A percentile compares a stretch with the other conserved stretches of the same genome.
phyloP scores from a whole-genome alignment of 2,797 vertebrate genomes.

The Pempheris klunzingeri region DNA sequence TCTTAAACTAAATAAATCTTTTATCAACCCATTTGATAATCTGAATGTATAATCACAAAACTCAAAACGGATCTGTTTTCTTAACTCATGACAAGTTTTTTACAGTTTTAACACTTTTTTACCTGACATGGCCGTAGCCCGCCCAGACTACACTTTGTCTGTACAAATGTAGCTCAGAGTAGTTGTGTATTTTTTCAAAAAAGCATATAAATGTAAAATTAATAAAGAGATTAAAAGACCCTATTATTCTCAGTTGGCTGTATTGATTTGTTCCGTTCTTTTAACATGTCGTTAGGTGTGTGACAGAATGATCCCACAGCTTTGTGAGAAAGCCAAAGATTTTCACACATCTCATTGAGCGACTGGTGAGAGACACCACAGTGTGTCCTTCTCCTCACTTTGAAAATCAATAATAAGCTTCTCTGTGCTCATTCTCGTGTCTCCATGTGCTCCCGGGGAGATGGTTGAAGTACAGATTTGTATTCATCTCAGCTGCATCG shows the following conservation, averaged over 20 bases:
- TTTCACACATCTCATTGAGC: slow-evolving; percentile 79
- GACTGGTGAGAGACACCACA: slow-evolving; percentile 71
- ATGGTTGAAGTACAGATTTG: slow-evolving; percentile 70
- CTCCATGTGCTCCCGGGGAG: slow-evolving; percentile 56
- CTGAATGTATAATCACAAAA: not conserved
- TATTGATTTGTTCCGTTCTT: slow-evolving; percentile 63
- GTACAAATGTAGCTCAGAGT: not conserved
- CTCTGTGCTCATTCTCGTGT: slow-evolving; percentile 67
- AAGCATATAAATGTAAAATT: not conserved
- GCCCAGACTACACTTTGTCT: not conserved
- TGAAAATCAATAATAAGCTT: slow-evolving; percentile 81
- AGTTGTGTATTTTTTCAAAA: not conserved
- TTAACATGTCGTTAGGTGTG: slow-evolving; percentile 69
- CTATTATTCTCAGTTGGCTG: slow-evolving; percentile 50
- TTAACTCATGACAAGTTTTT: not conserved
- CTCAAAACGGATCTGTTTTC: not conserved
- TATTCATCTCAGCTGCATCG: slow-evolving; percentile 54
- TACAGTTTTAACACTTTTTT: no score
- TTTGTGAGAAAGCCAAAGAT: slow-evolving; percentile 70
- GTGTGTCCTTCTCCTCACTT: slow-evolving; percentile 70
- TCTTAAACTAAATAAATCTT: not conserved
- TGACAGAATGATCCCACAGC: slow-evolving; percentile 66
- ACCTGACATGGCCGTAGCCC: no score
- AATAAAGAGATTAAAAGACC: slow-evolving; percentile 9
- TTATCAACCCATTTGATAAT: not conserved